These are phyloP conservation scores for Egretta garzetta DNA, from an alignment of 2,113 vertebrate genomes.

Conservation along the genomic window DNA sequence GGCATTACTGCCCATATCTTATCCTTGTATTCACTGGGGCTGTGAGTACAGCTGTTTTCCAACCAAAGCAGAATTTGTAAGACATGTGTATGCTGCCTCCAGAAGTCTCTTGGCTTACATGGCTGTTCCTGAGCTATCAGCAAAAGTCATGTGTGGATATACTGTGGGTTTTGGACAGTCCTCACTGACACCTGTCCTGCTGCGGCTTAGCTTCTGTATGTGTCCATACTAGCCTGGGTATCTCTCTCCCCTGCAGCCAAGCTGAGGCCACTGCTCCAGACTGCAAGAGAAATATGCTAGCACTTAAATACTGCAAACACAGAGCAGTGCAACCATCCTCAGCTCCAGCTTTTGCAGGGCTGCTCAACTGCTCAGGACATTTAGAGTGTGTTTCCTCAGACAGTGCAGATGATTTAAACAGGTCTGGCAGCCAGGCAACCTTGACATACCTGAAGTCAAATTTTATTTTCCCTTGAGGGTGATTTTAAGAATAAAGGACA, in stretches of 20 bases:
- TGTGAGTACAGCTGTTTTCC: background rate
- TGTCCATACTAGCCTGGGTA: background rate
- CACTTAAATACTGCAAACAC: background rate
- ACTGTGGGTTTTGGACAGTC: background rate
- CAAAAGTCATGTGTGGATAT: background rate
- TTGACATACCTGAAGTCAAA: constrained; percentile 2
- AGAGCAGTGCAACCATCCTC: background rate
- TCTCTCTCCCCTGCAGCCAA: background rate
- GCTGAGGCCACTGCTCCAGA: background rate
- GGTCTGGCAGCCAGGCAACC: background rate
- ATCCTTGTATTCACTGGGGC: background rate
- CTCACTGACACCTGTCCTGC: background rate
- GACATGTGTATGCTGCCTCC: background rate
- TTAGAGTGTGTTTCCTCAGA: constrained; percentile 34
- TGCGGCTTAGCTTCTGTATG: background rate
- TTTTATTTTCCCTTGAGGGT: background rate
- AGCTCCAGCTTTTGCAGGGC: background rate
- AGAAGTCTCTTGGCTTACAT: background rate
- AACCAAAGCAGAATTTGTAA: background rate
- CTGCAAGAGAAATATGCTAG: background rate
- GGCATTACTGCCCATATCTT: background rate
- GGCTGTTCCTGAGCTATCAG: background rate
- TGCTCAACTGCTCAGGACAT: constrained; percentile 2
- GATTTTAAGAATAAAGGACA: background rate
- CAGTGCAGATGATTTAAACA: constrained; percentile 6